A percentile compares a stretch with the other conserved stretches of the same genome.
Conservation (phyloP, 2,113 vertebrate genomes). For the Spea multiplicata region DNA sequence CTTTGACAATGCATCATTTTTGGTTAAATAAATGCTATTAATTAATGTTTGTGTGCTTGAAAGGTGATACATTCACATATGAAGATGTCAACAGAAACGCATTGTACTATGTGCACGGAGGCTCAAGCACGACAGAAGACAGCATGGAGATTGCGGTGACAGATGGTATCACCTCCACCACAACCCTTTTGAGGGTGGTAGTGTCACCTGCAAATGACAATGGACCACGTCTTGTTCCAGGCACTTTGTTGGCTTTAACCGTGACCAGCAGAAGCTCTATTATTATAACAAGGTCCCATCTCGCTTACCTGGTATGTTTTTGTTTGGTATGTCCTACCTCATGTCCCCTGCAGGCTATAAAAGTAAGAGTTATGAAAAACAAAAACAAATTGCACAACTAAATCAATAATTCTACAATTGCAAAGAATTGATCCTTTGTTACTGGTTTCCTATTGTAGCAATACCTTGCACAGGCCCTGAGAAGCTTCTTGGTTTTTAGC, state of each 20-base stretch:
- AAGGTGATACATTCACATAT: constrained; percentile 88
- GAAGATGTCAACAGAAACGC: constrained; percentile 76
- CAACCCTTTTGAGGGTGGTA: constrained; percentile 71
- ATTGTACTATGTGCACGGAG: constrained; percentile 80
- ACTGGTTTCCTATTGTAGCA: too few relatives aligned
- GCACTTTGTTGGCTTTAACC: constrained; percentile 70
- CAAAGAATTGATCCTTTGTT: too few relatives aligned
- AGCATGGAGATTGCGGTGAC: constrained; percentile 84
- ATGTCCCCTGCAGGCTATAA: too few relatives aligned
- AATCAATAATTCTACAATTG: too few relatives aligned
- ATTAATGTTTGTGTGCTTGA: constrained; percentile 7
- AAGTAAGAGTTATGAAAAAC: too few relatives aligned
- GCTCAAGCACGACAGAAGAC: constrained; percentile 73
- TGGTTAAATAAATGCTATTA: neutral
- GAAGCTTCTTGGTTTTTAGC: too few relatives aligned
- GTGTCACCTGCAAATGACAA: constrained; percentile 63
- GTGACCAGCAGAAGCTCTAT: constrained; percentile 79
- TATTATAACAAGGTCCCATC: constrained; percentile 73
- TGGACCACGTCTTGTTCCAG: constrained; percentile 67
- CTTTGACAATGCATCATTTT: neutral
- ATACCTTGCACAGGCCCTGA: too few relatives aligned
- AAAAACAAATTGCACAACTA: too few relatives aligned
- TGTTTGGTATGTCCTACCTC: too few relatives aligned
- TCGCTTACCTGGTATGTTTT: constrained; percentile 80
- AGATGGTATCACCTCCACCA: constrained; percentile 74